phyloP scores from a whole-genome alignment of 1,140 invertebrate species.

The Lysiphlebus fabarum region DNA sequence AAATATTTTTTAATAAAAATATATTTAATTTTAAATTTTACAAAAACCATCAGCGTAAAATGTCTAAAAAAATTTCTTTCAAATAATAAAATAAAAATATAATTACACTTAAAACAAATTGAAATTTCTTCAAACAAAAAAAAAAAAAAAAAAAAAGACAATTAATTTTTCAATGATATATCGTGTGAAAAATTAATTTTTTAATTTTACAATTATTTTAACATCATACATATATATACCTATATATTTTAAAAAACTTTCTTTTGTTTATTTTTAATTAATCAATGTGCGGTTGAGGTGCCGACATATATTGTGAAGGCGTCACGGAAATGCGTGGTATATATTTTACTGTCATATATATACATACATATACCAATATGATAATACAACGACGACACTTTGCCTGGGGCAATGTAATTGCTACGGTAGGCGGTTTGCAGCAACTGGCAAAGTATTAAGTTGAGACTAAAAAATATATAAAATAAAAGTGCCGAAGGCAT shows the following conservation, averaged over 20 bases:
- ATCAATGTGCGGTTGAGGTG: conserved; percentile 21
- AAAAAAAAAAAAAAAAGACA: too few species aligned
- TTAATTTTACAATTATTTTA: background rate
- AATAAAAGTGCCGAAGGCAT: conserved; percentile 27
- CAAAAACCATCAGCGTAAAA: too few species aligned
- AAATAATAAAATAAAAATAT: too few species aligned
- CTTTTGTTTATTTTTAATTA: conserved; percentile 1
- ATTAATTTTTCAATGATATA: too few species aligned
- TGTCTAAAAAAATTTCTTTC: too few species aligned
- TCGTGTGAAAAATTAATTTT: too few species aligned
- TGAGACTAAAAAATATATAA: conserved; percentile 28
- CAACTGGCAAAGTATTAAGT: background rate
- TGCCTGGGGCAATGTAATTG: conserved; percentile 32
- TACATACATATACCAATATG: background rate
- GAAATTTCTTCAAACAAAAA: too few species aligned
- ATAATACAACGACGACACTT: background rate
- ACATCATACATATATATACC: conserved; percentile 10
- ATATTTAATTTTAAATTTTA: too few species aligned
- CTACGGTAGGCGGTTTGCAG: conserved; percentile 32
- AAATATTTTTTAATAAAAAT: too few species aligned
- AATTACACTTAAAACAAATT: too few species aligned
- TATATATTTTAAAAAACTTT: too few species aligned
- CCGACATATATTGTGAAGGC: conserved; percentile 20
- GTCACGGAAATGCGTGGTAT: conserved; percentile 15
- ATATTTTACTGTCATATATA: background rate